These are phyloP conservation scores for Drosophila rubida DNA, from an alignment of 2,888 invertebrate genomes.

Conservation along the genomic window DNA sequence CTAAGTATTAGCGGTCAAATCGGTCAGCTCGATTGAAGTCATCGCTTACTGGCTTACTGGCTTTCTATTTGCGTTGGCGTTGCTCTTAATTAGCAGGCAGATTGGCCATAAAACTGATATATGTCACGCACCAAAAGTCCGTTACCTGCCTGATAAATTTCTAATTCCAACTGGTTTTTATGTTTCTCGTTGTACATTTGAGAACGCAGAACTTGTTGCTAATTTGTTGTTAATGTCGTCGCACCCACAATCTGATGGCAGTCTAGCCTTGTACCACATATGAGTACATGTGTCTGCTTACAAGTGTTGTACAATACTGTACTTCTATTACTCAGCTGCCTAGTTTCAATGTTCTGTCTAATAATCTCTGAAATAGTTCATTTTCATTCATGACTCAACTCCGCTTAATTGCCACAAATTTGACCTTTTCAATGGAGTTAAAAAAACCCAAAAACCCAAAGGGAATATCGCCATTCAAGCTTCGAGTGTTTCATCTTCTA, in stretches of 20 bases:
- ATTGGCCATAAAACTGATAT: slow-evolving; percentile 66
- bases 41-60: slow-evolving; percentile 43
- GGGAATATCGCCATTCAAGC: slow-evolving; percentile 20
- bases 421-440: slow-evolving; percentile 24
- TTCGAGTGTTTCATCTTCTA: slow-evolving; percentile 72
- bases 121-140: slow-evolving; percentile 59
- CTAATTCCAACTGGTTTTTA: slow-evolving; percentile 40
- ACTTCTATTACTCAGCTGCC: not conserved
- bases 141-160: slow-evolving; percentile 47
- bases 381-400: slow-evolving; percentile 65
- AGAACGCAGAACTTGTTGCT: slow-evolving; percentile 14
- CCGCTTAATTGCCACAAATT: slow-evolving; percentile 19
- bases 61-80: slow-evolving; percentile 71
- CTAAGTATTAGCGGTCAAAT: slow-evolving; percentile 31
- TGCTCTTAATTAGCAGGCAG: slow-evolving; percentile 62
- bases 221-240: slow-evolving; percentile 18
- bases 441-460: slow-evolving; percentile 31
- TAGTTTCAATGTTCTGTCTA: slow-evolving; percentile 9
- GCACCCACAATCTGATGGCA: slow-evolving; percentile 25
- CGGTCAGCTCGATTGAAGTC: slow-evolving; percentile 51
- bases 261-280: slow-evolving; percentile 13
- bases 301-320: not conserved
- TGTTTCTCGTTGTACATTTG: not conserved
- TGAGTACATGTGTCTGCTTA: not conserved
- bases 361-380: slow-evolving; percentile 13